These are phyloP conservation scores for Caenorhabditis sp. DNA, from an alignment of 2,888 invertebrate genomes.

Conservation along the genomic window DNA sequence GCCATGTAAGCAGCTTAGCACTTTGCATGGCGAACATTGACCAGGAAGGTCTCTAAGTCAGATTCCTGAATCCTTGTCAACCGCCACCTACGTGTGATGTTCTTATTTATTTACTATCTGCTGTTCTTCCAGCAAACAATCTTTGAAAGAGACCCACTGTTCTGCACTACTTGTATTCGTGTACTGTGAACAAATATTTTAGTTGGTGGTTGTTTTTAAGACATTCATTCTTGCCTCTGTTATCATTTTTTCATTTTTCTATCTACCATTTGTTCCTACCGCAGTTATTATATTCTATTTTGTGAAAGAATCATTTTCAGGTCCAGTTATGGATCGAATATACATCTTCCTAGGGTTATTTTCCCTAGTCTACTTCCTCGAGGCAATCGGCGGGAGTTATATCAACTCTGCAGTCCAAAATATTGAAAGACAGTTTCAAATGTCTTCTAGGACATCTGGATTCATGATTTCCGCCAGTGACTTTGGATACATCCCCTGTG, in stretches of 20 bases:
- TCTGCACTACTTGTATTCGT: too few species aligned
- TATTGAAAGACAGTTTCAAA: constrained; percentile 82
- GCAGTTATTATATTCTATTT: neutral
- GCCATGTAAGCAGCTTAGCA: constrained; percentile 33
- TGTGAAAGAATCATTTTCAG: neutral
- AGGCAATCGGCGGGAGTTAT: constrained; percentile 79
- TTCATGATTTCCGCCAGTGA: constrained; percentile 82
- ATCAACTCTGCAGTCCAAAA: constrained; percentile 81
- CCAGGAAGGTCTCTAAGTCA: constrained; percentile 1
- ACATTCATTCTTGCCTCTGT: constrained; percentile 3
- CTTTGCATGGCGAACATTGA: constrained; percentile 1
- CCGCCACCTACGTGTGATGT: neutral
- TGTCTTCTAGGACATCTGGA: constrained; percentile 80
- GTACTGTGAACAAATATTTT: constrained; percentile 13
- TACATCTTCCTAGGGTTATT: constrained; percentile 78
- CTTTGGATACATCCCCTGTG: constrained; percentile 82
- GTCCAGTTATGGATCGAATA: constrained; percentile 71
- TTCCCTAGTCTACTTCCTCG: constrained; percentile 79
- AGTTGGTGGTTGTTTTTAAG: constrained; percentile 10
- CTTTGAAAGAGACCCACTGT: too few species aligned
- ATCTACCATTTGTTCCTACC: neutral
- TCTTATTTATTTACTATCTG: constrained; percentile 13
- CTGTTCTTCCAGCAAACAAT: constrained; percentile 6
- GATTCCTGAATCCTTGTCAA: neutral
- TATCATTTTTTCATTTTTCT: constrained; percentile 5